Evolutionary conservation across 2,888 invertebrate species (phyloP), one percentile per base, ranked within the genome.

Genomic region (Tyria jacobaeae): DNA sequence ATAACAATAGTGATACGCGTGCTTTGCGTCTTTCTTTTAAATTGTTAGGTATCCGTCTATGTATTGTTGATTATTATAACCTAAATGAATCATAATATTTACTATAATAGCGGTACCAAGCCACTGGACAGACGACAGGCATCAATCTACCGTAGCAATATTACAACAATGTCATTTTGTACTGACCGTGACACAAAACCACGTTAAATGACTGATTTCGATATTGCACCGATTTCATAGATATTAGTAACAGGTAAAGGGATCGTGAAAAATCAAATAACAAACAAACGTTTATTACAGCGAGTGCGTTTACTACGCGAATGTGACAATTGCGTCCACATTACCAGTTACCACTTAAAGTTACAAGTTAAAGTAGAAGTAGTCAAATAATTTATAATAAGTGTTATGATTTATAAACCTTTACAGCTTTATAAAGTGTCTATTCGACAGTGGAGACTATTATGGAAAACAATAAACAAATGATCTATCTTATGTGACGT

Each of bases 181-280:
- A 57, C 59, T 79, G 84, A 64, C 84, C 84, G 60, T 84, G 84
- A 84, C 84, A 83, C 80, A 70, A 75, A 81, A 84, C 77, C 71
- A 82, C 63, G 62, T 72, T 71, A 70, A 74, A 76, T 73, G 63
- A 73, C 70, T 72, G 76, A 84, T 84, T 84, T 84, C 84, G 74
- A 79, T 74, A 81, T 84, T 84, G 82, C 84, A 75, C 76, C 78
- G 74, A 75, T 82, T 81, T 78, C 73, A 72, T 68, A 70, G 69
- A 69, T 65, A 72, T 72, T 68, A 64, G 60, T 65, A 69, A 69
- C 63, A 60, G 58, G 62, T 75, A 69, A 71, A 71, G 54, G 57
- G 41, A 57, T 65, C 68, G 65, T 64, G 61, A 44, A 44, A 44
- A 44, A 44, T 21, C 1, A 5, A 21, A 12, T 62, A 68, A 53